Conservation (phyloP, 1,140 invertebrate genomes). For the Calycopis cecrops region DNA sequence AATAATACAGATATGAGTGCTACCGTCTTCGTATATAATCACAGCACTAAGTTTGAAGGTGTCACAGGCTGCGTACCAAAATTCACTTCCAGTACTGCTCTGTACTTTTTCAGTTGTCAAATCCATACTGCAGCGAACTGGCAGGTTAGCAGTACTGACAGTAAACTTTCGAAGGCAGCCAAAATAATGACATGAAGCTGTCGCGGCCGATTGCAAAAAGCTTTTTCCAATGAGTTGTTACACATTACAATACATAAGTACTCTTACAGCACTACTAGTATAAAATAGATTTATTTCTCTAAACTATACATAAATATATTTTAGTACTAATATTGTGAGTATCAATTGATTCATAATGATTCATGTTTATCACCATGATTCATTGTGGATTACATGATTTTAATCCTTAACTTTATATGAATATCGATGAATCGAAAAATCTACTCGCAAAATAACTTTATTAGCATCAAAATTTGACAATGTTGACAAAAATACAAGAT, state of each 20-base stretch:
- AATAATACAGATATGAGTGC: not conserved
- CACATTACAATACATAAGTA: conserved; percentile 29
- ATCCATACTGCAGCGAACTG: no score
- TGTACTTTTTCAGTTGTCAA: no score
- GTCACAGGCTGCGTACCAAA: no score
- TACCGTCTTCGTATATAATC: not conserved
- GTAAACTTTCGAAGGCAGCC: not conserved
- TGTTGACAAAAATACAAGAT: conserved; percentile 1
- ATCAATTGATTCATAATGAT: conserved; percentile 17
- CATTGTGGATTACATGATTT: conserved; percentile 8
- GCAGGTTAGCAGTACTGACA: no score
- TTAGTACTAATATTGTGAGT: conserved; percentile 24
- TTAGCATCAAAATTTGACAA: not conserved
- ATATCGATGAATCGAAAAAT: not conserved
- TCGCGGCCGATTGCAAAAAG: conserved; percentile 34
- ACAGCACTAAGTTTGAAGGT: not conserved
- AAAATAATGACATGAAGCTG: conserved; percentile 24
- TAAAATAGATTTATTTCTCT: conserved; percentile 70
- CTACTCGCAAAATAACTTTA: conserved; percentile 2
- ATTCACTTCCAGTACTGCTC: no score
- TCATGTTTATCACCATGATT: not conserved
- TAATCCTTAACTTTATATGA: not conserved
- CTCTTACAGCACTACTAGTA: conserved; percentile 46
- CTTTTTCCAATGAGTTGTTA: conserved; percentile 46
- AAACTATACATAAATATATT: conserved; percentile 42